Evolutionary conservation across 2,113 vertebrate species (phyloP).

Genomic region (Ibidorhyncha struthersii): DNA sequence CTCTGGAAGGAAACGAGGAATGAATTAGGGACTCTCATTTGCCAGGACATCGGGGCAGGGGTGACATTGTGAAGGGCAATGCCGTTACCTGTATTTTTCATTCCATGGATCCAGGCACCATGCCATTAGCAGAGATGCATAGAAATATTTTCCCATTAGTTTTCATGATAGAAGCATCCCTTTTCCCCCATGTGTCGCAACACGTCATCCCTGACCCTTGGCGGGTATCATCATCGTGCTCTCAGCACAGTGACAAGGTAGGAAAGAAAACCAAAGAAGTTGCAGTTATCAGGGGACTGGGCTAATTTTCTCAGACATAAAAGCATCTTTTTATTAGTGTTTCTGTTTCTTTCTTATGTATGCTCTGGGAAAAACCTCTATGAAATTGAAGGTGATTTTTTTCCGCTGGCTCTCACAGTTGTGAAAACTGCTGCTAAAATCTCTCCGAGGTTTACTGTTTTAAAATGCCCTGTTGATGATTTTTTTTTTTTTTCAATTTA

Average conservation of each 20-base stretch:
- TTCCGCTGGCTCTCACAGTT: background rate
- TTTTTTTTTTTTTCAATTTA: no score
- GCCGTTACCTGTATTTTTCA: background rate
- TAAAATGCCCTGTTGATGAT: background rate
- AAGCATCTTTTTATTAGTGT: background rate
- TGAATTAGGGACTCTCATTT: background rate
- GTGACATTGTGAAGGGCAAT: background rate
- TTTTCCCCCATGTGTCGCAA: fast-evolving
- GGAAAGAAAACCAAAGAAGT: background rate
- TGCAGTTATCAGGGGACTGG: background rate
- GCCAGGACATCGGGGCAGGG: background rate
- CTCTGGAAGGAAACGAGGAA: background rate
- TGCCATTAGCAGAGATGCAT: background rate
- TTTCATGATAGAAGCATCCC: background rate
- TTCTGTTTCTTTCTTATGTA: background rate
- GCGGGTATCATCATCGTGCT: background rate
- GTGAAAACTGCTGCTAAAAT: background rate
- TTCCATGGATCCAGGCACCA: background rate
- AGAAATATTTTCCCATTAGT: background rate
- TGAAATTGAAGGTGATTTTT: background rate
- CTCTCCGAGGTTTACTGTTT: background rate
- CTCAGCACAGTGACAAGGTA: background rate
- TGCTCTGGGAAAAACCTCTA: background rate
- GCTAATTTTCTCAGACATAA: background rate
- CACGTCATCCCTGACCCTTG: background rate